phyloP scores from a whole-genome alignment of 2,113 vertebrate species.

The Brachirus orientalis region DNA sequence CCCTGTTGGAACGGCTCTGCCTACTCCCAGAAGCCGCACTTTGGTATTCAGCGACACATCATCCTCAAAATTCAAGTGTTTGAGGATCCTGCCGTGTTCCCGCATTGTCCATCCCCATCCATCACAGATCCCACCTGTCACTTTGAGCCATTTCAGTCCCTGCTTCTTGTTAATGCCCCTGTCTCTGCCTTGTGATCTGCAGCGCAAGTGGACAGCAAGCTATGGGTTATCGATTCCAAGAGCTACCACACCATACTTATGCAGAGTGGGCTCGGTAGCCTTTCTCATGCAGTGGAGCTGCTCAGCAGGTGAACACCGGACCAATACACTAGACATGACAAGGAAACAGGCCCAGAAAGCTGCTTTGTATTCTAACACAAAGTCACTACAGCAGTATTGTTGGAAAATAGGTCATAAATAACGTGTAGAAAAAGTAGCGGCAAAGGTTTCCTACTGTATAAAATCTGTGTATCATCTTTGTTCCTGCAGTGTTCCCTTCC shows the following conservation, averaged over 20 bases:
- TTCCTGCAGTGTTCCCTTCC: conserved; percentile 76
- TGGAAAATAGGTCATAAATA: background rate
- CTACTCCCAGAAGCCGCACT: too few species aligned
- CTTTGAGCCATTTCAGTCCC: background rate
- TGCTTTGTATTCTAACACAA: conserved; percentile 26
- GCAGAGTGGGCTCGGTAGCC: conserved; percentile 65
- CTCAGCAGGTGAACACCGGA: conserved; percentile 74
- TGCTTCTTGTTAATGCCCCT: background rate
- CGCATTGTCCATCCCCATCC: conserved; percentile 4
- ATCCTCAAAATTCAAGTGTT: too few species aligned
- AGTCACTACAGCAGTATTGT: background rate
- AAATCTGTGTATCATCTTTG: conserved; percentile 4
- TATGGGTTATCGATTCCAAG: conserved; percentile 81
- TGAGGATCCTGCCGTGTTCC: too few species aligned
- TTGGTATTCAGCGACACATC: too few species aligned
- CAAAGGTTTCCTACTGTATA: background rate
- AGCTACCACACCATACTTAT: conserved; percentile 77
- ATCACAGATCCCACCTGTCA: conserved; percentile 10
- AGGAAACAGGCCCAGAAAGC: background rate
- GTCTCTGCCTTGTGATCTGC: conserved; percentile 16
- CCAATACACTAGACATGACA: conserved; percentile 15
- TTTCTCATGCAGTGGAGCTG: conserved; percentile 72
- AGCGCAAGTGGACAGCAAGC: conserved; percentile 76
- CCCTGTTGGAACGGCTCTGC: background rate
- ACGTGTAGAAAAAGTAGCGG: background rate